Conservation (phyloP, 2,888 invertebrate genomes). For the Athripsodes cinereus region DNA sequence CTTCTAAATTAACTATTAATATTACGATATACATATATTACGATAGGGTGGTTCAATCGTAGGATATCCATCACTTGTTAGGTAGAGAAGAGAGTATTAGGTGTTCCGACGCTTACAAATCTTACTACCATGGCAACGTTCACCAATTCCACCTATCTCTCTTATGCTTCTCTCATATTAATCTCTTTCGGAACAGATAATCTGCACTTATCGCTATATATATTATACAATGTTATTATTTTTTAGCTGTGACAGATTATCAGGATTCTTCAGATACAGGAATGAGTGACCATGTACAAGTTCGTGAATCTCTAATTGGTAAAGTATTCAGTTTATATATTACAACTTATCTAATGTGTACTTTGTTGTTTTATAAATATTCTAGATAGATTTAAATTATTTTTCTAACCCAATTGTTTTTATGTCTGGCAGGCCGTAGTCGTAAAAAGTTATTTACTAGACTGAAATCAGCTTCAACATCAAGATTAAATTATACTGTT, state of each 20-base stretch:
- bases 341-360: too few relatives aligned
- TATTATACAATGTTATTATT: background rate
- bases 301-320: constrained; percentile 43
- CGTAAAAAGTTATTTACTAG: constrained; percentile 63
- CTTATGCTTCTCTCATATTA: too few relatives aligned
- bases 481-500: constrained; percentile 53
- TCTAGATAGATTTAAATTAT: background rate
- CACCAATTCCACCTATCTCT: too few relatives aligned
- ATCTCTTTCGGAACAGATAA: too few relatives aligned
- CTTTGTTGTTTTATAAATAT: background rate
- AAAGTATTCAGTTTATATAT: background rate
- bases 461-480: constrained; percentile 63
- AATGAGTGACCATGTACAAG: constrained; percentile 42
- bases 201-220: too few relatives aligned
- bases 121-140: too few relatives aligned
- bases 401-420: background rate
- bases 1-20: too few relatives aligned
- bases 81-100: too few relatives aligned
- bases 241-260: constrained; percentile 38
- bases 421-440: constrained; percentile 44
- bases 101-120: too few relatives aligned
- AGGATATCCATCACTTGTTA: too few relatives aligned
- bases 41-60: too few relatives aligned
- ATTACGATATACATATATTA: too few relatives aligned
- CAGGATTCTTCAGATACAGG: constrained; percentile 53